A percentile compares a stretch with the other conserved stretches of the same genome.
Evolutionary conservation across 1,140 invertebrate genomes (phyloP).

Genomic region (Pseudoatta argentina): DNA sequence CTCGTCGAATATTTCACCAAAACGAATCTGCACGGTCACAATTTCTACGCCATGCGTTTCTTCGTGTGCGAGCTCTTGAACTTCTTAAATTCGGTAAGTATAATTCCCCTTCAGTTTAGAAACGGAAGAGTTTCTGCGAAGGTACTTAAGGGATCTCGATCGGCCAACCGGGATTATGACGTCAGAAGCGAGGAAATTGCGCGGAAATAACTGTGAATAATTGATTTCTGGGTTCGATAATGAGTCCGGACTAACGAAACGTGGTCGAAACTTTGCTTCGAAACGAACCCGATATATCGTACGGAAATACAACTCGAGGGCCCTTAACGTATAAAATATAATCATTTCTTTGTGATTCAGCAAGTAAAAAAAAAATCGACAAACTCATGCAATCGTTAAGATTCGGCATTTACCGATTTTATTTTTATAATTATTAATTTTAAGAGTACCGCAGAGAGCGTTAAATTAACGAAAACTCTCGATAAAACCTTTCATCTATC

Average conservation of each 20-base stretch:
- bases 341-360: not conserved
- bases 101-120: not conserved
- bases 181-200: constrained; percentile 42
- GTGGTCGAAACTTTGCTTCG: constrained; percentile 15
- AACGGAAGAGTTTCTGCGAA: not conserved
- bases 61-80: constrained; percentile 91
- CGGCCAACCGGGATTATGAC: constrained; percentile 26
- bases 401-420: not conserved
- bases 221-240: constrained; percentile 51
- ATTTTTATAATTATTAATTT: not conserved
- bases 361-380: not conserved
- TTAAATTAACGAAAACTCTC: not conserved
- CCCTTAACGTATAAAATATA: constrained; percentile 20
- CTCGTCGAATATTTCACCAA: constrained; percentile 78
- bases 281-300: constrained; percentile 12
- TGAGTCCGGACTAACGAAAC: not conserved
- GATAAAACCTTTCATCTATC: constrained; percentile 6
- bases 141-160: constrained; percentile 40
- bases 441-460: not conserved
- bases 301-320: constrained; percentile 5
- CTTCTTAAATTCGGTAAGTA: constrained; percentile 88
- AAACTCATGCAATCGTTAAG: not conserved
- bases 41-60: constrained; percentile 90
- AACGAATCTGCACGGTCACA: constrained; percentile 85
- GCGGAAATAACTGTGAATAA: constrained; percentile 51